phyloP scores from a whole-genome alignment of 2,888 invertebrate species.

The Macaria notata region DNA sequence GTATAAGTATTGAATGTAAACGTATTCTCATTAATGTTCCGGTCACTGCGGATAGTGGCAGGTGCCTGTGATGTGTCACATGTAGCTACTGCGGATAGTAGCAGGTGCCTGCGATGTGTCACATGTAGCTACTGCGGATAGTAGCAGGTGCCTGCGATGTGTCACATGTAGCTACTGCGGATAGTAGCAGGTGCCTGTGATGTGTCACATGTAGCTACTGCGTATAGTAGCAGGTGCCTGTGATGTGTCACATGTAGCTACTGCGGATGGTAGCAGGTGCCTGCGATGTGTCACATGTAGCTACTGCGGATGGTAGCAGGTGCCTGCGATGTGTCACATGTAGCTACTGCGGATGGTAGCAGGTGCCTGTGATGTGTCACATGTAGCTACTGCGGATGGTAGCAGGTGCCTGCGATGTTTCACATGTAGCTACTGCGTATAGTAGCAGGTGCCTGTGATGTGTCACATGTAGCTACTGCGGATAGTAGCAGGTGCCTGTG shows the following conservation, averaged over 20 bases:
- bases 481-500: constrained; percentile 73
- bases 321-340: constrained; percentile 77
- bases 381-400: constrained; percentile 59
- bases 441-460: constrained; percentile 76
- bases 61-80: constrained; percentile 73
- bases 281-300: constrained; percentile 77
- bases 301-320: constrained; percentile 63
- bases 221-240: constrained; percentile 69
- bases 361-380: constrained; percentile 76
- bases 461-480: constrained; percentile 61
- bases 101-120: constrained; percentile 77
- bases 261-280: constrained; percentile 65
- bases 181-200: constrained; percentile 75
- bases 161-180: constrained; percentile 59
- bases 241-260: constrained; percentile 75
- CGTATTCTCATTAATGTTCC: constrained; percentile 62
- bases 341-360: constrained; percentile 61
- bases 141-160: constrained; percentile 76
- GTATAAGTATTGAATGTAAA: constrained; percentile 38
- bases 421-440: constrained; percentile 58
- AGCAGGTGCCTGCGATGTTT: constrained; percentile 76
- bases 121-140: constrained; percentile 60
- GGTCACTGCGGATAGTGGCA: constrained; percentile 63
- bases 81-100: constrained; percentile 52
- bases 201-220: constrained; percentile 68